A percentile compares a stretch with the other conserved stretches of the same genome.
Conservation (phyloP, 2,113 vertebrate genomes). For the Myrmecobius fasciatus region DNA sequence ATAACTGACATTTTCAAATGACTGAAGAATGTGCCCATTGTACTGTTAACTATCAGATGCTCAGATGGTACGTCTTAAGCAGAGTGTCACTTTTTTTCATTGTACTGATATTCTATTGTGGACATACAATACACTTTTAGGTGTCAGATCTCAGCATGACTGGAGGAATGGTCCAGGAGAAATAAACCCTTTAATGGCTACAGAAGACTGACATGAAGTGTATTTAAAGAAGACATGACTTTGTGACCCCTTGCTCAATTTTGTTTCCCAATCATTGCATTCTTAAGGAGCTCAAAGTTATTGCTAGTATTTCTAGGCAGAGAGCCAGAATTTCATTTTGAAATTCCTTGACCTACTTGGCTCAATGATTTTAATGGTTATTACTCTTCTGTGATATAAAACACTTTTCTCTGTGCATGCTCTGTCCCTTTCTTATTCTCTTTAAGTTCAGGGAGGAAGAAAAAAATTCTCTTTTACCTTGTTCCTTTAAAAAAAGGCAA, state of each 20-base stretch:
- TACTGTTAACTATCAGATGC: no score
- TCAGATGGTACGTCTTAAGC: no score
- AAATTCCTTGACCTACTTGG: slow-evolving; percentile 27
- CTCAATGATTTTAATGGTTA: slow-evolving; percentile 15
- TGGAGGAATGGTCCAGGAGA: background rate
- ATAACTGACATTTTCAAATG: no score
- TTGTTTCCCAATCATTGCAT: background rate
- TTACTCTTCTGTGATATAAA: slow-evolving; percentile 13
- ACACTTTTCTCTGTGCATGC: background rate
- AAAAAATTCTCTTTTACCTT: slow-evolving; percentile 29
- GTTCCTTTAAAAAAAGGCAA: background rate
- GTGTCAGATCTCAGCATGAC: background rate
- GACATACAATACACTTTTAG: no score
- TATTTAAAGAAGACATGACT: background rate
- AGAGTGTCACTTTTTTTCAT: no score
- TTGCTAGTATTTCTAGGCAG: slow-evolving; percentile 37
- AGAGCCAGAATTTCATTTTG: slow-evolving; percentile 24
- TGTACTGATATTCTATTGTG: background rate
- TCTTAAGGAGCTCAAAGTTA: slow-evolving; percentile 30
- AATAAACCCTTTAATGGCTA: background rate
- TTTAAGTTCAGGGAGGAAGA: no score
- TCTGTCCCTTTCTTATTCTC: background rate
- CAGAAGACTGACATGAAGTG: background rate
- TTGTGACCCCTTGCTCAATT: background rate
- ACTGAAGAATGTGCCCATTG: no score